These are phyloP conservation scores for Pterocles gutturalis DNA, from an alignment of 2,113 vertebrate genomes.

Conservation along the genomic window DNA sequence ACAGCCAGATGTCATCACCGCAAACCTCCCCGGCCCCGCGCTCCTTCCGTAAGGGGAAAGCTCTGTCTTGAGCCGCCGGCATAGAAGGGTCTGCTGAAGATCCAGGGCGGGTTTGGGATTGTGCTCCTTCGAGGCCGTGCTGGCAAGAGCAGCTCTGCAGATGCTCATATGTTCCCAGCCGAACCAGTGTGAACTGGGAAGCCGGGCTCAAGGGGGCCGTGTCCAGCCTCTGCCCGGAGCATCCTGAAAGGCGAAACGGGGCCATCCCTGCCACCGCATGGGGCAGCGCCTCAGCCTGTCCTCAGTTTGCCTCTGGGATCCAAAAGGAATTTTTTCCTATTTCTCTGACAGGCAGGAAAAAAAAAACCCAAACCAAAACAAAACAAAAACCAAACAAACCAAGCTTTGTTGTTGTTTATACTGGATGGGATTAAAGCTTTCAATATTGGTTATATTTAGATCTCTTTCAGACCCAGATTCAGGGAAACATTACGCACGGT, in stretches of 20 bases:
- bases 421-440: slow-evolving; percentile 46
- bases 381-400: no score
- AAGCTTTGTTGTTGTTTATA: slow-evolving; percentile 43
- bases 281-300: slow-evolving; percentile 7
- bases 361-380: not conserved
- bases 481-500: not conserved
- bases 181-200: not conserved
- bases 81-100: not conserved
- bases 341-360: slow-evolving; percentile 62
- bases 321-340: not conserved
- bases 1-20: not conserved
- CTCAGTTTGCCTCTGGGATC: slow-evolving; percentile 14
- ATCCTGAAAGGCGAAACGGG: not conserved
- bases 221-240: accelerated
- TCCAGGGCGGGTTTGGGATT: not conserved
- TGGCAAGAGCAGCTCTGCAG: not conserved
- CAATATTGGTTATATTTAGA: slow-evolving; percentile 71
- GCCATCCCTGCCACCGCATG: not conserved
- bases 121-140: not conserved
- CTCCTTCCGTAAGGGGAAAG: accelerated
- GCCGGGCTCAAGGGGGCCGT: accelerated
- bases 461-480: not conserved
- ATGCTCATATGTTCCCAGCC: not conserved
- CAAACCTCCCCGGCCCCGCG: accelerated
- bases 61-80: not conserved